Base-by-base conservation (phyloP, 1,140 invertebrate species). In the Leptinotarsa lineolata region DNA sequence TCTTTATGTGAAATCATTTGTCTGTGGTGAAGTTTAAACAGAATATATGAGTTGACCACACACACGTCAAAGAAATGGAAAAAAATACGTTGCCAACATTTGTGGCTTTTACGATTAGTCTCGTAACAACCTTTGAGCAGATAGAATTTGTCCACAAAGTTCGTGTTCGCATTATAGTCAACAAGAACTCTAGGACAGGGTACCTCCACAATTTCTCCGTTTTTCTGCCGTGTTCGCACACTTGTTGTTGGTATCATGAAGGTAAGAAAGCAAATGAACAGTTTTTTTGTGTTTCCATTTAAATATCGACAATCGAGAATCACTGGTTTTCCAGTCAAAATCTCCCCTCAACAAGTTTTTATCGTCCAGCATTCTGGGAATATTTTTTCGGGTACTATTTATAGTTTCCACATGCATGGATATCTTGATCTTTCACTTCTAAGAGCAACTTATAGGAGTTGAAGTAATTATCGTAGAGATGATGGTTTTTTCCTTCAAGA, bases 241-340 rank as follows among this genome's bases (percentile, higher is more conserved):
- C 74, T 65, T 82, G 54, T 73, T 85, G 65, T 16, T 85, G 84
- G 74, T 70, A 78, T 80, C 59, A 75, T 81, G 78, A 86, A 86
- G 83, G 77, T 77, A 86, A 85, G 60, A 86, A 77, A 72, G 83
- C 74, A 81, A 84, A 86, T 73, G 83, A 81, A 68, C 80, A 81
- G 67, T 83, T 82, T 22, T 24, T n/a, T 67, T 72, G 46, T 72
- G 64, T 45, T 22, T 72, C 71, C 71, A 72, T 59, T 72, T 72
- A 12, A 66, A 20, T 21, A 45, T 45, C 8, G 61, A n/a, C 4
- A 72, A 12, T 12, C 60, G 18, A 18, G 60, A 16, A 20, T 72
- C 45, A 59, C 79, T 84, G 70, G 81, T 80, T 61, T 77, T 64
- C 77, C 78, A 81, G 24, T 72, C 70, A 16, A 64, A 15, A 46